Base-by-base conservation (phyloP, 2,888 invertebrate species). In the Agrilus biguttatus region DNA sequence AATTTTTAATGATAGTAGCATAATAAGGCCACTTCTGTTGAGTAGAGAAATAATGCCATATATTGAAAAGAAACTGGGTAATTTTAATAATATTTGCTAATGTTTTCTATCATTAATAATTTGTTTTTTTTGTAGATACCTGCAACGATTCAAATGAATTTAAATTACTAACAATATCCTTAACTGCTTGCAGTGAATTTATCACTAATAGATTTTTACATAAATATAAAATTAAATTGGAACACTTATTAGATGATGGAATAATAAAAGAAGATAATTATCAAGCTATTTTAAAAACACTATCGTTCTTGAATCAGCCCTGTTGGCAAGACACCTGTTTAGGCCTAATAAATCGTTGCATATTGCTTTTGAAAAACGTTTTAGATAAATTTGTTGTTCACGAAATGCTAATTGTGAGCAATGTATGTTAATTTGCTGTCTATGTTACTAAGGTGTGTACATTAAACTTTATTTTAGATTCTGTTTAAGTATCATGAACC, bases 401-500 rank as follows among this genome's bases (percentile, higher is more conserved):
- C 10, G 70, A 73, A 40, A 49, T 73, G 1, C 47, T 62, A n/a
- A 40, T 55, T 28, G 39, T 67, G 14, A 62, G 60, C 54, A 62
- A 55, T 56, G 48, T 47, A 38, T 37, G 14, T 33, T 40, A 21
- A 28, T 37, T 37, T 17, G 2, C 8, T 8, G 8, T 14, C 10
- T 35, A 13, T 14, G 2, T 14, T 14, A 13, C 7, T 36, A 8
- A 2, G 2, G n/a, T 5, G 3, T 36, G 2, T 14, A 36, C 2
- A 8, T 36, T 36, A 36, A 36, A 36, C 37, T 49, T 39, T 42
- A 57, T 3, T 62, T 41, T 55, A 71, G 57, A 56, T 70, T 32
- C 68, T 71, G 51, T 62, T 55, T 40, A 62, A 69, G 54, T 68
- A 60, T 44, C 71, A 72, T 45, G 73, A 74, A 53, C 74, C 75